Evolutionary conservation across 1,140 invertebrate species (phyloP).

Genomic region (Drosophila nannoptera): DNA sequence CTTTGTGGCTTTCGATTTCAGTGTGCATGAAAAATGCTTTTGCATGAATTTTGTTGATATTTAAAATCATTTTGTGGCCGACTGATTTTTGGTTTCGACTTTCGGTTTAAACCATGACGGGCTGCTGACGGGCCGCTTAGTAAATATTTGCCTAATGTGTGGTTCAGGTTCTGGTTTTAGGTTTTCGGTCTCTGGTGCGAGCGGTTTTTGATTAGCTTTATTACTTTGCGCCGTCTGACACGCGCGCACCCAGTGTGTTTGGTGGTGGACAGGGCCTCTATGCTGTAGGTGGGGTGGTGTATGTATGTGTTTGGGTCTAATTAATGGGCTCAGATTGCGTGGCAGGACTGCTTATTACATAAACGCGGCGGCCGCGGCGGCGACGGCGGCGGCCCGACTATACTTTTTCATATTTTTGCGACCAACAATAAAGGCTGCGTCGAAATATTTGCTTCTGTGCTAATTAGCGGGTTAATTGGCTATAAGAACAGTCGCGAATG

Average conservation of each 20-base stretch:
- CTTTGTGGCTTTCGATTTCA: not conserved
- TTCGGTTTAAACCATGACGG: conserved; percentile 33
- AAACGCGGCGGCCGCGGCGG: conserved; percentile 23
- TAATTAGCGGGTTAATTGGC: conserved; percentile 76
- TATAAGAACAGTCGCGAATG: conserved; percentile 49
- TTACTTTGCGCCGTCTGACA: conserved; percentile 62
- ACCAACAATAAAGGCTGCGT: conserved; percentile 38
- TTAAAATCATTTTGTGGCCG: conserved; percentile 69
- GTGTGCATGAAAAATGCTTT: conserved; percentile 20
- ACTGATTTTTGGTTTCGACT: conserved; percentile 49
- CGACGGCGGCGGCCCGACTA: conserved; percentile 5
- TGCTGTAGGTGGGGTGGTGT: conserved; percentile 1
- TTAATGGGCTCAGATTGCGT: conserved; percentile 68
- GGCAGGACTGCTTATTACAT: conserved; percentile 37
- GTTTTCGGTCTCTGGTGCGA: conserved; percentile 49
- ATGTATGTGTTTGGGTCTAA: conserved; percentile 44
- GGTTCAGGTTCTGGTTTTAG: conserved; percentile 60
- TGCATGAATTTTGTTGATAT: conserved; percentile 63
- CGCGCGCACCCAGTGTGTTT: conserved; percentile 9
- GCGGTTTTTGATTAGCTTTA: conserved; percentile 77
- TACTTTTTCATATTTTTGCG: conserved; percentile 53
- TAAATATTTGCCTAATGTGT: conserved; percentile 76
- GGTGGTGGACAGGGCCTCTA: not conserved
- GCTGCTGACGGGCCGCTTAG: conserved; percentile 35
- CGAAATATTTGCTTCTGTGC: conserved; percentile 63